These are phyloP conservation scores for Chironomus riparius DNA, from an alignment of 2,888 invertebrate genomes.

Conservation along the genomic window DNA sequence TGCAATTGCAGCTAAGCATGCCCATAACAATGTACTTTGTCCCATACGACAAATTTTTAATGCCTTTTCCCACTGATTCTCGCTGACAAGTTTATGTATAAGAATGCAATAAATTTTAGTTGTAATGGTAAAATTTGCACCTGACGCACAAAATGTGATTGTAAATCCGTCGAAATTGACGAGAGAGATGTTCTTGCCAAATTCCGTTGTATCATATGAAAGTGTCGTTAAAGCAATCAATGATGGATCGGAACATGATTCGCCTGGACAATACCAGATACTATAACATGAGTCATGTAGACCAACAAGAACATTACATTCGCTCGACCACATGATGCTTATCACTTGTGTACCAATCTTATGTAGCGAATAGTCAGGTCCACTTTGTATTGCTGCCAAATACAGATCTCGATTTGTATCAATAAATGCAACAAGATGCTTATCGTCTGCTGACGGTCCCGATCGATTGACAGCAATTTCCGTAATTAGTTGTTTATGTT, in stretches of 20 bases:
- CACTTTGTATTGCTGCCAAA: conserved; percentile 53
- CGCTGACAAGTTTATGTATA: conserved; percentile 61
- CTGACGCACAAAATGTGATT: conserved; percentile 77
- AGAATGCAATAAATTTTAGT: conserved; percentile 41
- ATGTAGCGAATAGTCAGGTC: conserved; percentile 4
- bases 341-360: conserved; percentile 45
- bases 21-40: conserved; percentile 70
- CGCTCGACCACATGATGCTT: conserved; percentile 51
- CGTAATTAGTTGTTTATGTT: conserved; percentile 55
- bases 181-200: conserved; percentile 77
- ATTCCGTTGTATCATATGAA: conserved; percentile 56
- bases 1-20: conserved; percentile 85
- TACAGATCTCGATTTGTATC: conserved; percentile 85
- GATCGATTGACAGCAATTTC: conserved; percentile 78
- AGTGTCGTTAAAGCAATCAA: conserved; percentile 54
- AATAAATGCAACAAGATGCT: conserved; percentile 70
- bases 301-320: conserved; percentile 68
- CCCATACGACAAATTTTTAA: conserved; percentile 58
- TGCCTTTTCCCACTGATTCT: conserved; percentile 76
- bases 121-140: conserved; percentile 57
- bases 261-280: conserved; percentile 73
- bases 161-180: conserved; percentile 75
- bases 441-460: conserved; percentile 59
- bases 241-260: conserved; percentile 61
- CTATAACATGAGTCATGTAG: conserved; percentile 68